These are phyloP conservation scores for Polydrusus pterygomalis DNA, from an alignment of 2,888 invertebrate species.

Conservation along the genomic window DNA sequence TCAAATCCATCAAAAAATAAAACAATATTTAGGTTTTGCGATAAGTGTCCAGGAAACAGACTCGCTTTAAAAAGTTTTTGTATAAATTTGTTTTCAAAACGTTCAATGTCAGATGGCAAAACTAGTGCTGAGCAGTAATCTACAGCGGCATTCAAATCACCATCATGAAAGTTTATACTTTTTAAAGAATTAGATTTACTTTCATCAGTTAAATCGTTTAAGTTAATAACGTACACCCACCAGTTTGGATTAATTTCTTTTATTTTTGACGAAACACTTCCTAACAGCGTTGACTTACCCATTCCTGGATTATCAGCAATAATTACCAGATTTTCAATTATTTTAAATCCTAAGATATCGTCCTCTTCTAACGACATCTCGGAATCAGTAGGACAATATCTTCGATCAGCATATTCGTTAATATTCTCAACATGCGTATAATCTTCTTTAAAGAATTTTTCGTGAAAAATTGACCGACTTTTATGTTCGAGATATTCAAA, in stretches of 20 bases:
- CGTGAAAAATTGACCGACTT: no score
- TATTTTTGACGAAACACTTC: background rate
- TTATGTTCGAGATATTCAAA: background rate
- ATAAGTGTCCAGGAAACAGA: background rate
- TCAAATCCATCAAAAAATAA: no score
- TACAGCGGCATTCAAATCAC: background rate
- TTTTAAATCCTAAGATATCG: background rate
- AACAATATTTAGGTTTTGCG: background rate
- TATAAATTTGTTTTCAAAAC: background rate
- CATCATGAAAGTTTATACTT: background rate
- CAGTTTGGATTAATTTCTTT: background rate
- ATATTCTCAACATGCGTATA: no score
- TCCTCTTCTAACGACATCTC: background rate
- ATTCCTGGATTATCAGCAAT: slow-evolving; percentile 3
- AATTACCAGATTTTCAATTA: no score
- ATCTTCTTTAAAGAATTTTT: no score
- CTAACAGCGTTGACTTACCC: background rate
- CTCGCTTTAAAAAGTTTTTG: slow-evolving; percentile 1
- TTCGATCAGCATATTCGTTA: background rate
- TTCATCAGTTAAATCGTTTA: background rate
- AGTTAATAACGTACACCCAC: background rate
- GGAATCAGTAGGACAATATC: background rate
- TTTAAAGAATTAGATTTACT: background rate
- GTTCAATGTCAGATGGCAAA: background rate
- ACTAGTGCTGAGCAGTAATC: background rate